Percentiles rank a stretch among this genome's conserved stretches.
phyloP scores from a whole-genome alignment of 2,888 invertebrate species.

The Crocallis elinguaria region DNA sequence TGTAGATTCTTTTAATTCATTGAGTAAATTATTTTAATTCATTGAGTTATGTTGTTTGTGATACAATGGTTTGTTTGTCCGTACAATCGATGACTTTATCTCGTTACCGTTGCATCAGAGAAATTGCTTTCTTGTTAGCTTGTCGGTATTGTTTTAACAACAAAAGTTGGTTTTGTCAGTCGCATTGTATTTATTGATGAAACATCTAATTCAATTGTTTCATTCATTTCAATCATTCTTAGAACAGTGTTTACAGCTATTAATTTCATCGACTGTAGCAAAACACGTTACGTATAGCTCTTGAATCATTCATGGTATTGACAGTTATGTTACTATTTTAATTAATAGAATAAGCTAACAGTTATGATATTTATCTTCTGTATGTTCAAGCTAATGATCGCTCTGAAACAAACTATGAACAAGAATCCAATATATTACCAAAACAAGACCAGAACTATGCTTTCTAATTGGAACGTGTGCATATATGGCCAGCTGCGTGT shows the following conservation, averaged over 20 bases:
- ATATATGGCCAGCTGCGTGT: slow-evolving; percentile 50
- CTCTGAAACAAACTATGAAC: slow-evolving; percentile 40
- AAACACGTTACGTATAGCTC: slow-evolving; percentile 1
- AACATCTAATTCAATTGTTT: slow-evolving; percentile 18
- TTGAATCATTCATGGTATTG: slow-evolving; percentile 8
- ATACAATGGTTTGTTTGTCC: slow-evolving; percentile 35
- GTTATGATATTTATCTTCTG: slow-evolving; percentile 36
- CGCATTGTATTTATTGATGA: slow-evolving; percentile 34
- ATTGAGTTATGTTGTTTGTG: slow-evolving; percentile 23
- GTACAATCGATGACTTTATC: slow-evolving; percentile 37
- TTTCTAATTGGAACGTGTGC: slow-evolving; percentile 62
- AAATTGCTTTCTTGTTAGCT: slow-evolving; percentile 36
- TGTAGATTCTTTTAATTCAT: slow-evolving; percentile 16
- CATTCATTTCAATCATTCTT: slow-evolving; percentile 7
- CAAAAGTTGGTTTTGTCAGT: too few relatives aligned
- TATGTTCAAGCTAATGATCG: slow-evolving; percentile 42
- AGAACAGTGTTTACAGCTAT: not conserved
- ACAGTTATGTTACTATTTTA: slow-evolving; percentile 17
- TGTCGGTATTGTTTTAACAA: slow-evolving; percentile 31
- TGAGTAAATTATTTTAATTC: slow-evolving; percentile 22
- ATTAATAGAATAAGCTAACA: slow-evolving; percentile 23
- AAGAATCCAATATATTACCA: slow-evolving; percentile 46
- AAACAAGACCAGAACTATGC: slow-evolving; percentile 47
- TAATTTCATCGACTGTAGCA: not conserved
- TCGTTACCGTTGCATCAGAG: slow-evolving; percentile 35